Evolutionary conservation across 2,797 vertebrate genomes (phyloP), one percentile per base, ranked within the genome.

Genomic region (Molossus molossus): DNA sequence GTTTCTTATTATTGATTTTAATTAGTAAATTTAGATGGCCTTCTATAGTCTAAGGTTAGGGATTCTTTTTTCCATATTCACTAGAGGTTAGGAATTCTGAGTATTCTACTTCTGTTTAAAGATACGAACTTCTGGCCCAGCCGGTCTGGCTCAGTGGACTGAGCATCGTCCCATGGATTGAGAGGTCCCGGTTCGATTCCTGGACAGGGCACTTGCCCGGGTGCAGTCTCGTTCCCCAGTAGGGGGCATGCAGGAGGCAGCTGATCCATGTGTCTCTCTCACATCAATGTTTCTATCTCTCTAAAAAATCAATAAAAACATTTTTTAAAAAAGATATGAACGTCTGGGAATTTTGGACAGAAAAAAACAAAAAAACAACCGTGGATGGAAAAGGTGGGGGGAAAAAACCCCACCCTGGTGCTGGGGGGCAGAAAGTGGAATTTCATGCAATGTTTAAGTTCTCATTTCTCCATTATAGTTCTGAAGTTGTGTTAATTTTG

Each of bases 1-100:
- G 10, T 90, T 86, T 80, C 37, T 90, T 85, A 45, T 72, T 69
- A 13, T 77, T 93, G 91, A 91, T 80, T 96, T 95, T 95, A 80
- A 76, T 84, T 64, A 72, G 55, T 87, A 37, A 29, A 25, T 72
- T 70, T 96, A 82, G 60, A 72, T 96, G 65, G 57, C 64, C 29
- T 81, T 93, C 84, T 87, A 0, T 57, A 53, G 37, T 83, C 81
- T 72, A 12, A 82, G 37, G 21, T 53, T 67, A 53, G 62, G 64
- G 17, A 84, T 53, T n/a, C 62, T 57, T 57, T 18, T n/a, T 84
- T 84, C 81, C 45, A 9, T 65, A 33, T 25, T 84, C 45, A 33
- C 23, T 69, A 67, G 82, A 75, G 27, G 67, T 77, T 80, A 94
- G 90, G 60, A 72, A 87, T 73, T 93, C 53, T 81, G 33, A 92